A percentile compares a stretch with the other conserved stretches of the same genome.
phyloP scores from a whole-genome alignment of 2,797 vertebrate genomes.

The Buphagus erythrorhynchus region DNA sequence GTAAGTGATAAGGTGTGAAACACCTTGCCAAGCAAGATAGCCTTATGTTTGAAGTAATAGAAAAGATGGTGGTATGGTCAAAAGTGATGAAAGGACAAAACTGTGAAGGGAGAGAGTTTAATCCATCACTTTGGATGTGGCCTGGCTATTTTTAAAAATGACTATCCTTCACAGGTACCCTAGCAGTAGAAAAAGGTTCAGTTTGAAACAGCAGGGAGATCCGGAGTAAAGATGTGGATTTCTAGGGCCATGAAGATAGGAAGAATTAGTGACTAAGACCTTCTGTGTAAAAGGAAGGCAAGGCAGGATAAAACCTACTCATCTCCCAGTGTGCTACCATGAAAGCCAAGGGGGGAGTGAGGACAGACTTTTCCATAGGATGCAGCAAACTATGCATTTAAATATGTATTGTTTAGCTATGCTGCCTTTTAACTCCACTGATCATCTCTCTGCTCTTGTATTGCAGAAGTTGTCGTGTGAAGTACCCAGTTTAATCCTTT shows the following conservation, averaged over 20 bases:
- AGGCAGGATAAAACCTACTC: background rate
- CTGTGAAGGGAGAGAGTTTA: background rate
- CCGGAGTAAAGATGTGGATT: background rate
- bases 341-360: background rate
- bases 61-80: background rate
- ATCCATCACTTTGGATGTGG: background rate
- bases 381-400: background rate
- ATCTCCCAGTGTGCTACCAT: accelerated
- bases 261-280: background rate
- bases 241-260: background rate
- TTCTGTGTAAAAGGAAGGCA: background rate
- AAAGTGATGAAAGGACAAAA: background rate
- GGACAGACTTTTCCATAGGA: background rate
- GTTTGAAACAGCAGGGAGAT: background rate
- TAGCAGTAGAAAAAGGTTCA: background rate
- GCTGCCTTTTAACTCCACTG: background rate
- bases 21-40: background rate
- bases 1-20: background rate
- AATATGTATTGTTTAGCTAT: background rate
- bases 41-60: background rate
- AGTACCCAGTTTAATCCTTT: constrained; percentile 1
- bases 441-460: background rate
- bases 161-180: background rate
- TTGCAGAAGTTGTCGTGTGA: background rate
- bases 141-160: background rate